phyloP scores from a whole-genome alignment of 2,888 invertebrate genomes.

The Ennomos erosarius region DNA sequence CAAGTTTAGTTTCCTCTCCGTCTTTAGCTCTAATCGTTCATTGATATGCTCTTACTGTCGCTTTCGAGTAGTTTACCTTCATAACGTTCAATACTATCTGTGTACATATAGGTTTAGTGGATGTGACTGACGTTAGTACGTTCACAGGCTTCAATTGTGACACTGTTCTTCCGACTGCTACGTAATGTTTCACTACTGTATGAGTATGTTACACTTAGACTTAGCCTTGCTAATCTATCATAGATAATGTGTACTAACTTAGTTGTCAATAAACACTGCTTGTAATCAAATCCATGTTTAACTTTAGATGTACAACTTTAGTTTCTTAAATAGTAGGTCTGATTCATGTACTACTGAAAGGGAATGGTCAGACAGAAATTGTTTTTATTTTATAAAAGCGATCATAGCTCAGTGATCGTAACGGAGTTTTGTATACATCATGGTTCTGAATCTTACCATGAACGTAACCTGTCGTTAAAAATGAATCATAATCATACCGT shows the following conservation, averaged over 20 bases:
- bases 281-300: slow-evolving; percentile 25
- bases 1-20: slow-evolving; percentile 56
- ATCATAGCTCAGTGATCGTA: too few relatives aligned
- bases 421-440: too few relatives aligned
- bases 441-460: too few relatives aligned
- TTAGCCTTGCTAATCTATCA: slow-evolving; percentile 34
- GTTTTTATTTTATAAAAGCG: not conserved
- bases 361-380: slow-evolving; percentile 7
- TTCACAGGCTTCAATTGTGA: slow-evolving; percentile 46
- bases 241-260: slow-evolving; percentile 40
- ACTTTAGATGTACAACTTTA: slow-evolving; percentile 13
- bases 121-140: slow-evolving; percentile 45
- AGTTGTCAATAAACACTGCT: slow-evolving; percentile 38
- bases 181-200: slow-evolving; percentile 46
- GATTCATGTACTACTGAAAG: not conserved
- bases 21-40: slow-evolving; percentile 63
- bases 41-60: slow-evolving; percentile 69
- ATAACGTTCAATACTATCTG: slow-evolving; percentile 52
- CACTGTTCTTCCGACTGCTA: slow-evolving; percentile 43
- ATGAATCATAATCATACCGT: too few relatives aligned
- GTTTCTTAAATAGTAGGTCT: not conserved
- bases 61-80: slow-evolving; percentile 63
- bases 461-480: too few relatives aligned
- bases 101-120: slow-evolving; percentile 48
- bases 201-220: slow-evolving; percentile 43